Percentiles rank a stretch among this genome's conserved stretches.
Evolutionary conservation across 2,888 invertebrate genomes (phyloP).

Genomic region (Ectemnius continuus): DNA sequence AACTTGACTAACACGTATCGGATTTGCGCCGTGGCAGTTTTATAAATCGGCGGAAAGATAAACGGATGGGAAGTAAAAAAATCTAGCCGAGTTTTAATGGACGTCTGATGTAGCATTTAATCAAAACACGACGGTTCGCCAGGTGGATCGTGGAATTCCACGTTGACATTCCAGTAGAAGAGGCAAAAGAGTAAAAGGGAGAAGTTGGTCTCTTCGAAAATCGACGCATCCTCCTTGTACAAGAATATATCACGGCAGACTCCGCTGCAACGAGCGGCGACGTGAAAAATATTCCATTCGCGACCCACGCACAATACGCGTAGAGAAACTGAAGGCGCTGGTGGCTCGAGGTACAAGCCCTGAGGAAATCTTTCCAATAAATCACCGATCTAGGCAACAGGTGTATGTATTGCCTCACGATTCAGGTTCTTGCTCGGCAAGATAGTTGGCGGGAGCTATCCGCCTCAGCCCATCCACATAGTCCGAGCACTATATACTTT

Average conservation of each 20-base stretch:
- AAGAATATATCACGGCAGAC: slow-evolving; percentile 26
- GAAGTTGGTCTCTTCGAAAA: slow-evolving; percentile 8
- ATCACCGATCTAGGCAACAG: slow-evolving; percentile 69
- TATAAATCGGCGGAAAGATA: background rate
- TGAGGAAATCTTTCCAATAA: slow-evolving; percentile 61
- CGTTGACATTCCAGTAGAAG: background rate
- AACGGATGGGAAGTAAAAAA: background rate
- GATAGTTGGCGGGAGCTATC: slow-evolving; percentile 43
- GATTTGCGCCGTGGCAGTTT: background rate
- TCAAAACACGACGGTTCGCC: background rate
- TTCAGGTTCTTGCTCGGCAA: slow-evolving; percentile 54
- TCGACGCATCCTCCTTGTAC: slow-evolving; percentile 10
- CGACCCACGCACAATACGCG: slow-evolving; percentile 7
- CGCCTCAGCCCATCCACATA: slow-evolving; percentile 47
- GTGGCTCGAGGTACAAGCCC: slow-evolving; percentile 16
- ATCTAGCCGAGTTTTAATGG: background rate
- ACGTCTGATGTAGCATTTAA: no score
- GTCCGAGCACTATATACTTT: slow-evolving; percentile 38
- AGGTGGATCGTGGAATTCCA: slow-evolving; percentile 1
- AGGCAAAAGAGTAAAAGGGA: background rate
- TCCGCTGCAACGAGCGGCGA: slow-evolving; percentile 12
- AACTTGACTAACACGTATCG: background rate
- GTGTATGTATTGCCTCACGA: slow-evolving; percentile 66
- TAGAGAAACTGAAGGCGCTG: slow-evolving; percentile 11
- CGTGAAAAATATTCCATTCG: slow-evolving; percentile 40